Percentiles rank a stretch among this genome's conserved stretches.
phyloP scores from a whole-genome alignment of 2,797 vertebrate genomes.

The Hoplostethus atlanticus region DNA sequence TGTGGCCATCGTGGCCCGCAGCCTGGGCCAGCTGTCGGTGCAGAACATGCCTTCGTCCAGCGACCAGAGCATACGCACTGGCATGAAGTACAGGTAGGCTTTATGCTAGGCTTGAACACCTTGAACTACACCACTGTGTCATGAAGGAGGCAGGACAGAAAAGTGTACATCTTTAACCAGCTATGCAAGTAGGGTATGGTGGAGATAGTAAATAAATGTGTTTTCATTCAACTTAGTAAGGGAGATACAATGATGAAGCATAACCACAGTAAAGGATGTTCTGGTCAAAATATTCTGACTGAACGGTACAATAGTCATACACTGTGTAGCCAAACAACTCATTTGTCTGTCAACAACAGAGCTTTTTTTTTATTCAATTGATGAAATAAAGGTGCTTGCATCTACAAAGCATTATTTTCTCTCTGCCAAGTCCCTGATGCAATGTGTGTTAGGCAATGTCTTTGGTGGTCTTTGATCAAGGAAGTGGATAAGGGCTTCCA shows the following conservation, averaged over 20 bases:
- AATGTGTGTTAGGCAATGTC: too few relatives aligned
- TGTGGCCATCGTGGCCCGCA: conserved; percentile 87
- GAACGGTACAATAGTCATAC: background rate
- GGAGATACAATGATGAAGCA: too few relatives aligned
- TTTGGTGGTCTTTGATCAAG: too few relatives aligned
- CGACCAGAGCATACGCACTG: conserved; percentile 76
- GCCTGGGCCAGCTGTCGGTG: conserved; percentile 85
- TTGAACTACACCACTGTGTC: background rate
- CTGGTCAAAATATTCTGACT: background rate
- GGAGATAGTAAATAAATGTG: background rate
- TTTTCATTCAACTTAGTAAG: background rate
- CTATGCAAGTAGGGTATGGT: background rate
- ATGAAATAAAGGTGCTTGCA: too few relatives aligned
- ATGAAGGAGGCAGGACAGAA: background rate
- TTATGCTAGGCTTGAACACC: background rate
- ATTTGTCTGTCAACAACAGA: too few relatives aligned
- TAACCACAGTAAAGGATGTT: too few relatives aligned
- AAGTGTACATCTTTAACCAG: background rate
- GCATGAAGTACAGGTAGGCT: conserved; percentile 86
- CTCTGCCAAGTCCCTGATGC: background rate
- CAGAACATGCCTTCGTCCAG: conserved; percentile 73
- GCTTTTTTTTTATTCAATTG: too few relatives aligned
- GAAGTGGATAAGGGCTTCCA: too few relatives aligned
- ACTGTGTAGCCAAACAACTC: background rate
- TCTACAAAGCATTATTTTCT: background rate